A percentile compares a stretch with the other conserved stretches of the same genome.
Evolutionary conservation across 2,113 vertebrate genomes (phyloP).

Genomic region (Nanorana parkeri): DNA sequence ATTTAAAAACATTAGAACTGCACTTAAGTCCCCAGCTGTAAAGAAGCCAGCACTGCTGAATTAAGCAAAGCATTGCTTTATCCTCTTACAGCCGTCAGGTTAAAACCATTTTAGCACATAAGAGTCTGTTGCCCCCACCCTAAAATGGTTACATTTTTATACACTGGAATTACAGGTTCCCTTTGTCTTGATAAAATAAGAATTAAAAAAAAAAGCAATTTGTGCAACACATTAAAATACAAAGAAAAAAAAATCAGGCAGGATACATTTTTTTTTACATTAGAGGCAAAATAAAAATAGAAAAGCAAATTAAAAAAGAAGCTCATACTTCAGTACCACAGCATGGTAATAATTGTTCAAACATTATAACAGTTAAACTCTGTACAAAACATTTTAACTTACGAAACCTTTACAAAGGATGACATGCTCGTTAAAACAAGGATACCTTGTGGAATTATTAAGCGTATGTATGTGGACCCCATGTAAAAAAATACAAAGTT

Average conservation of each 20-base stretch:
- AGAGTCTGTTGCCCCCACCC: slow-evolving; percentile 5
- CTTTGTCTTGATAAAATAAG: slow-evolving; percentile 87
- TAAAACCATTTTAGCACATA: slow-evolving; percentile 27
- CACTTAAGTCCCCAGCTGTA: slow-evolving; percentile 68
- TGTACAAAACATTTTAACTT: slow-evolving; percentile 79
- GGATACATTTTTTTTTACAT: slow-evolving; percentile 81
- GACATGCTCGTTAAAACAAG: slow-evolving; percentile 81
- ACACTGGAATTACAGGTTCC: slow-evolving; percentile 89
- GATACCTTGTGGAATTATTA: slow-evolving; percentile 72
- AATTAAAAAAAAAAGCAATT: slow-evolving; percentile 70
- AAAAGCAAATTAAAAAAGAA: slow-evolving; percentile 57
- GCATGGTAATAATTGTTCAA: slow-evolving; percentile 78
- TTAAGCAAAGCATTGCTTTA: not conserved
- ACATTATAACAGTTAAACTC: slow-evolving; percentile 79
- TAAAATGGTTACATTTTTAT: slow-evolving; percentile 78
- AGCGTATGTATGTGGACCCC: slow-evolving; percentile 64
- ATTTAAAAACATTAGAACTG: slow-evolving; percentile 95
- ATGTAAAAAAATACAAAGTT: slow-evolving; percentile 60
- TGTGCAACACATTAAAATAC: slow-evolving; percentile 87
- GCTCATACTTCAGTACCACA: slow-evolving; percentile 76
- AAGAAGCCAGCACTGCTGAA: not conserved
- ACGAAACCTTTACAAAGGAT: slow-evolving; percentile 77
- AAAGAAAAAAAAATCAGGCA: slow-evolving; percentile 79
- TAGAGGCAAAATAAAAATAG: slow-evolving; percentile 70
- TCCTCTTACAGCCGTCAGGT: slow-evolving; percentile 7